Evolutionary conservation across 2,113 vertebrate genomes (phyloP).

Genomic region (Eptesicus fuscus): DNA sequence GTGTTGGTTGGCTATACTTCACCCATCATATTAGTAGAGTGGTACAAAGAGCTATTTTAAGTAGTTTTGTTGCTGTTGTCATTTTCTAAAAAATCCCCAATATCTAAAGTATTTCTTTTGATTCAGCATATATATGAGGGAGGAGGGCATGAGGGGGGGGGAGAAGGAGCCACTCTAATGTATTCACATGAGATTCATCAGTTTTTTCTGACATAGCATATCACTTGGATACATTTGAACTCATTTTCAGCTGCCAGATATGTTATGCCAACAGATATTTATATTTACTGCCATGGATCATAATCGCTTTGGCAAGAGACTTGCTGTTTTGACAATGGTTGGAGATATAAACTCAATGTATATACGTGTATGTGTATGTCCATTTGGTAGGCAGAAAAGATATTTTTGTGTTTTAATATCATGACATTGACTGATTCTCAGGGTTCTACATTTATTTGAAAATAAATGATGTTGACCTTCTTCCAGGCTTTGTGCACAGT

Average conservation of each 20-base stretch:
- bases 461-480: slow-evolving; percentile 43
- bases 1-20: background rate
- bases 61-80: background rate
- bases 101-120: slow-evolving; percentile 30
- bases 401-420: slow-evolving; percentile 9
- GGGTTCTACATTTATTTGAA: slow-evolving; percentile 49
- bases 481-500: background rate
- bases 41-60: background rate
- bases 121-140: slow-evolving; percentile 42
- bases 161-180: background rate
- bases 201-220: slow-evolving; percentile 70
- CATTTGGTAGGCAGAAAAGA: background rate
- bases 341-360: background rate
- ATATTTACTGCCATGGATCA: slow-evolving; percentile 26
- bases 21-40: background rate
- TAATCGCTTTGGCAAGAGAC: slow-evolving; percentile 57
- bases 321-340: slow-evolving; percentile 24
- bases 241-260: slow-evolving; percentile 47
- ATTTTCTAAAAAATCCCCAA: background rate
- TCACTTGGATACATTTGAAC: slow-evolving; percentile 64
- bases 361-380: background rate
- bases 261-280: slow-evolving; percentile 55
- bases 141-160: background rate
- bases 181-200: background rate
- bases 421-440: background rate